Evolutionary conservation across 2,113 vertebrate species (phyloP), one percentile per base, ranked within the genome.

Genomic region (Ia io): DNA sequence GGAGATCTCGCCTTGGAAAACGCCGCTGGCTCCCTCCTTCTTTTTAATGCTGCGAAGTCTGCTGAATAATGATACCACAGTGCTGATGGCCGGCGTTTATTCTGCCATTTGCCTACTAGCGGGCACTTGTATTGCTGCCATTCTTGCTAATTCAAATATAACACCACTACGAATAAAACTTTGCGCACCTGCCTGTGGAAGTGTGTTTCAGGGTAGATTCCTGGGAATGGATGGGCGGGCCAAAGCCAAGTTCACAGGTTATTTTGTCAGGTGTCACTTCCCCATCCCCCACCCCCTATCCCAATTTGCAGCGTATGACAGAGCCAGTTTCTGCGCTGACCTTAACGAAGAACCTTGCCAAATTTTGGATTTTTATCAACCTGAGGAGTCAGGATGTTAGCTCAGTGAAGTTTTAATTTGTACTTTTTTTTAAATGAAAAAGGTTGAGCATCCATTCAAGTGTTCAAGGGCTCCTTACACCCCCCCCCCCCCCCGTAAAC

Each of bases 11-110:
- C 28, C 63, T 6, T 6, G 9, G 56, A 22, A 49, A 56, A 11
- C 2, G 63, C 9, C 2, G 17, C 18, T 2, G 44, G 23, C 25
- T n/a, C n/a, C 67, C 74, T 56, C 83, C 9, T 30, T 30, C 53
- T 40, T 28, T 17, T 10, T 32, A 61, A 32, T 14, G 14, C 78
- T 20, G 2, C 40, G 3, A 16, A 56, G 61, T 35, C 73, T 7
- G 37, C 83, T 1, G 35, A 8, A 25, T 6, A 25, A 10, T 2
- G 12, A 18, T 22, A 44, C 9, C 6, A 2, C 3, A 5, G 13
- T 16, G 4, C 63, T 2, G 42, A 51, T 9, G 0, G 9, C 47
- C 13, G 7, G 22, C 6, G 25, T 14, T 8, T 23, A 20, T 37
- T 16, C 65, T 22, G 28, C 80, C 56, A 13, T 30, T 42, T 30